Evolutionary conservation across 2,113 vertebrate genomes (phyloP).

Genomic region (Macrotis lagotis): DNA sequence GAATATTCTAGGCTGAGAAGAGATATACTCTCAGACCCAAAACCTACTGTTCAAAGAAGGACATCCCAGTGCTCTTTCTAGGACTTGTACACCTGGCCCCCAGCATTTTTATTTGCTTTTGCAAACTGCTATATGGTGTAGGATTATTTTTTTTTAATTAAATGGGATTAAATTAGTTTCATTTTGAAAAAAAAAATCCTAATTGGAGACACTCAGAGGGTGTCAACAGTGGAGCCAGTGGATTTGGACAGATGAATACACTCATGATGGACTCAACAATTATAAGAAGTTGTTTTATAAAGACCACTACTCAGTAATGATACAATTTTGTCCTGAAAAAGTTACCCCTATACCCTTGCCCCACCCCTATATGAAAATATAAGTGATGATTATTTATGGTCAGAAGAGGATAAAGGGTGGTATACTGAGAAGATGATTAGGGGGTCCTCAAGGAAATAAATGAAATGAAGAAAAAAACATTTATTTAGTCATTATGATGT

Average conservation of each 20-base stretch:
- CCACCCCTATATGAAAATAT: background rate
- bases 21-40: background rate
- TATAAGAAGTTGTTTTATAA: constrained; percentile 26
- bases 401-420: background rate
- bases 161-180: background rate
- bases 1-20: background rate
- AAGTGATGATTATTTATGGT: background rate
- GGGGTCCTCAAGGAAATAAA: background rate
- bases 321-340: background rate
- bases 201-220: background rate
- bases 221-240: background rate
- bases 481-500: background rate
- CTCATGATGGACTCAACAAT: constrained; percentile 3
- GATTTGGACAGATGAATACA: background rate
- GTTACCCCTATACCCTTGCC: background rate
- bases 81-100: background rate
- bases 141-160: background rate
- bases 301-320: background rate
- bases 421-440: background rate
- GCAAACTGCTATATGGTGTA: background rate
- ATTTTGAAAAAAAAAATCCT: constrained; percentile 34
- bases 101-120: constrained; percentile 22
- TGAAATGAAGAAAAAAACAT: background rate
- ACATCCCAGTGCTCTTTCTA: too few relatives aligned
- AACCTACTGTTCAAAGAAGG: background rate